These are phyloP conservation scores for Fulmarus glacialis DNA, from an alignment of 2,113 vertebrate genomes.

Conservation along the genomic window DNA sequence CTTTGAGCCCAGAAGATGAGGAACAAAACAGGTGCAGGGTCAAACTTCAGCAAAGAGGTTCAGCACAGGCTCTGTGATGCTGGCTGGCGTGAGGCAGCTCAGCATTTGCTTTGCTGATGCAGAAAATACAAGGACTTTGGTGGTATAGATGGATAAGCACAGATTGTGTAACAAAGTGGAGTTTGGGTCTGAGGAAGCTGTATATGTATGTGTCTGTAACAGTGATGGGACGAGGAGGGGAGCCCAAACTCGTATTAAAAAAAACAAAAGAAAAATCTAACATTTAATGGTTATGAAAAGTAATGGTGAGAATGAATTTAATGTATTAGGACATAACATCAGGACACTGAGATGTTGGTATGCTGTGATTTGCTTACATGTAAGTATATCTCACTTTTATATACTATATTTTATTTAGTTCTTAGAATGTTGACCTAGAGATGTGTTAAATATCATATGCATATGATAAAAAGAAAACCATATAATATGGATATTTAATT, in stretches of 20 bases:
- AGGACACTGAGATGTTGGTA: background rate
- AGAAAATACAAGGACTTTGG: background rate
- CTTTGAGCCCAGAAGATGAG: background rate
- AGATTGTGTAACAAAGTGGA: background rate
- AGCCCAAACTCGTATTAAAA: background rate
- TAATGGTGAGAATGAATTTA: background rate
- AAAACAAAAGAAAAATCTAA: background rate
- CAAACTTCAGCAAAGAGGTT: background rate
- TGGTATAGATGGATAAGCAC: fast-evolving
- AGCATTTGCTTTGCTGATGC: background rate
- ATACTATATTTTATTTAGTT: background rate
- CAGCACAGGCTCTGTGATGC: background rate
- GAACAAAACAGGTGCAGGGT: background rate
- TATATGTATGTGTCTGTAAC: background rate
- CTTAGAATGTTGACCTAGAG: background rate
- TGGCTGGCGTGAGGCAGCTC: background rate
- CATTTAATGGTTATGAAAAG: background rate
- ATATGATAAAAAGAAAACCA: background rate
- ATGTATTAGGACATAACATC: background rate
- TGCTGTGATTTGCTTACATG: background rate
- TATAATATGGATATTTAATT: background rate
- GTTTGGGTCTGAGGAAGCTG: background rate
- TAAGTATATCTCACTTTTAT: background rate
- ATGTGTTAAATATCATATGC: background rate
- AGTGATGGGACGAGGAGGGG: fast-evolving